Evolutionary conservation across 2,113 vertebrate genomes (phyloP).

Genomic region (Calonectris borealis): DNA sequence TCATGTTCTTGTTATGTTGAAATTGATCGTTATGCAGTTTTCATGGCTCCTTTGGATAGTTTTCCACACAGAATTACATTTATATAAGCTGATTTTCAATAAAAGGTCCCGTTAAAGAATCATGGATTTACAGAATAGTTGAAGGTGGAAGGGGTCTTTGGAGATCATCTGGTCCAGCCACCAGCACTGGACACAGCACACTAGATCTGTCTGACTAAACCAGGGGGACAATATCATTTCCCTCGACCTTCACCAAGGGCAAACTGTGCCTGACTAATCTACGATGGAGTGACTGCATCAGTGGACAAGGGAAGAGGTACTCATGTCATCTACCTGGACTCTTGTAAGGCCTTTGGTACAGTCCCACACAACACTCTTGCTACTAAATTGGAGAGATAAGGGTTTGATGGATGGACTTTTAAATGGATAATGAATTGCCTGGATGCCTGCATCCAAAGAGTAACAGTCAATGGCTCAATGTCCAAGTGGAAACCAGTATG

Average conservation of each 20-base stretch:
- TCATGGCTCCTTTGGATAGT: background rate
- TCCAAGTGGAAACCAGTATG: background rate
- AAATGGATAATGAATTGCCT: background rate
- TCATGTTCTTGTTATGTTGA: background rate
- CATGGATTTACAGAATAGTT: background rate
- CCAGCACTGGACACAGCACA: background rate
- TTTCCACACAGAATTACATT: background rate
- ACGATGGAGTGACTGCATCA: rapidly evolving
- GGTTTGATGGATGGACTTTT: background rate
- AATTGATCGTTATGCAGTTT: background rate
- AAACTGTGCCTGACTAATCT: background rate
- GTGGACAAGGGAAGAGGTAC: background rate
- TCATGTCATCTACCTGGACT: background rate
- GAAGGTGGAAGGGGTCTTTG: background rate
- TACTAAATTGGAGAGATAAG: background rate
- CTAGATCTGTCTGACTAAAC: background rate
- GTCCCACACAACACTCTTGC: background rate
- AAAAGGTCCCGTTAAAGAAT: background rate
- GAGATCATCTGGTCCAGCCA: background rate
- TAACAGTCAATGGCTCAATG: background rate
- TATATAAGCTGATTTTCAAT: background rate
- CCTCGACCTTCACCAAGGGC: background rate
- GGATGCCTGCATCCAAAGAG: background rate
- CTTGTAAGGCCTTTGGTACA: background rate
- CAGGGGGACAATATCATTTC: background rate